Base-by-base conservation (phyloP, 2,113 vertebrate genomes). In the Alexandromys fortis region DNA sequence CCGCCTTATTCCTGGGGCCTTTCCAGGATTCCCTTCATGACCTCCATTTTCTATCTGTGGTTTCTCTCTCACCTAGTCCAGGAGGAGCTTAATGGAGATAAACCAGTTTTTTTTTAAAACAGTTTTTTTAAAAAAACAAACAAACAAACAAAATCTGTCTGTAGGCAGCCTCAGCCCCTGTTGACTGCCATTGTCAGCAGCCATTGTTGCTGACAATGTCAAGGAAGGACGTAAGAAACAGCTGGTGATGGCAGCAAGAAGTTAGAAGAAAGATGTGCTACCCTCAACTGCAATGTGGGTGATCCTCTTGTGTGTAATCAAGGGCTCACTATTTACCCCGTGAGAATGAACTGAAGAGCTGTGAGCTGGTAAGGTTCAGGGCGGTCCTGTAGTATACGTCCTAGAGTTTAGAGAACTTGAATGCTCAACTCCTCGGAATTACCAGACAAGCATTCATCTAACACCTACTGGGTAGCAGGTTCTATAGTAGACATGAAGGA, bases 231-330 rank as follows among this genome's bases (percentile, higher is more conserved):
- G 33, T 92, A 68, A 47, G 92, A 95, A 93, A 86, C 72, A 96
- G 95, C 95, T 95, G 95, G 90, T 94, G 88, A 79, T 96, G 81
- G 78, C 93, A 96, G 81, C 85, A 86, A 92, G 92, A 96, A 96
- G 95, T 85, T 88, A 70, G 86, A 79, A 90, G 87, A 92, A 96
- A 94, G 93, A 91, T 96, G 96, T 96, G 94, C 92, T 95, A 67
- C 85, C 33, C 67, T 49, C 30, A 88, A 82, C 87, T 88, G 88
- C 95, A 92, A 33, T 88, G 88, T 82, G 77, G 42, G 28, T 49
- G 75, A 90, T 92, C 70, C 92, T 87, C 96, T 10, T 68, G 97
- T 92, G 81, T 38, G 12, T 93, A 75, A 90, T 94, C 67, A 91
- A 76, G 92, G 94, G 86, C 90, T 95, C 93, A 72, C 93, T 96